Conservation (phyloP, 1,140 invertebrate genomes). For the Lucilia sericata region DNA sequence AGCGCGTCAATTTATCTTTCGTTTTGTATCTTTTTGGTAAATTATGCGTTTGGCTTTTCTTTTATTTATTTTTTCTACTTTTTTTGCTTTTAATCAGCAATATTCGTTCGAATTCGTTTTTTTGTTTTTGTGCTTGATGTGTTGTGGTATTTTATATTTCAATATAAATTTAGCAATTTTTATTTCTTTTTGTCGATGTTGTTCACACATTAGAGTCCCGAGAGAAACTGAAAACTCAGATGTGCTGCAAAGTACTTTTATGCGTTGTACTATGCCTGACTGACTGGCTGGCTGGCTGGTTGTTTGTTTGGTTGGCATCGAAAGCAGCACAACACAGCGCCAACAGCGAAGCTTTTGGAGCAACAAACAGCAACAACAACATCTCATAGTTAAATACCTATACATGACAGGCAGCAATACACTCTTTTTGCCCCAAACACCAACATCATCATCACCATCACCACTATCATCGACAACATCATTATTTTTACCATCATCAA, state of each 20-base stretch:
- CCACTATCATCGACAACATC: neutral
- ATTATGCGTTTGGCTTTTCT: slow-evolving; percentile 17
- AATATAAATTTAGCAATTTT: slow-evolving; percentile 37
- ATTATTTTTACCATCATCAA: neutral
- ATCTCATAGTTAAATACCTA: neutral
- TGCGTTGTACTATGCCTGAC: slow-evolving; percentile 37
- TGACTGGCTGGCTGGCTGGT: neutral
- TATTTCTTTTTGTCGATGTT: slow-evolving; percentile 38
- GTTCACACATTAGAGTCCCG: slow-evolving; percentile 46
- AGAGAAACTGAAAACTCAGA: slow-evolving; percentile 46
- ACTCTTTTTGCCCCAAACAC: neutral
- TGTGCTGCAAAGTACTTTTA: slow-evolving; percentile 46
- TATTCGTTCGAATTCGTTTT: slow-evolving; percentile 2
- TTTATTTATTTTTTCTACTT: neutral
- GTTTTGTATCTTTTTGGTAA: neutral
- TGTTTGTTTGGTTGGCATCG: neutral
- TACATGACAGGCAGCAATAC: neutral
- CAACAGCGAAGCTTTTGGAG: slow-evolving; percentile 27
- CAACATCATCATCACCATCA: neutral
- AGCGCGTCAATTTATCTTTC: slow-evolving; percentile 36
- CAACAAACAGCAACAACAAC: neutral
- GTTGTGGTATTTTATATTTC: slow-evolving; percentile 13
- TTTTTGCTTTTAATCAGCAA: slow-evolving; percentile 10
- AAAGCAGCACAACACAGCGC: neutral
- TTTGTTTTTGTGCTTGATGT: slow-evolving; percentile 4